Conservation (phyloP, 2,888 invertebrate species). For the Eupithecia inturbata region DNA sequence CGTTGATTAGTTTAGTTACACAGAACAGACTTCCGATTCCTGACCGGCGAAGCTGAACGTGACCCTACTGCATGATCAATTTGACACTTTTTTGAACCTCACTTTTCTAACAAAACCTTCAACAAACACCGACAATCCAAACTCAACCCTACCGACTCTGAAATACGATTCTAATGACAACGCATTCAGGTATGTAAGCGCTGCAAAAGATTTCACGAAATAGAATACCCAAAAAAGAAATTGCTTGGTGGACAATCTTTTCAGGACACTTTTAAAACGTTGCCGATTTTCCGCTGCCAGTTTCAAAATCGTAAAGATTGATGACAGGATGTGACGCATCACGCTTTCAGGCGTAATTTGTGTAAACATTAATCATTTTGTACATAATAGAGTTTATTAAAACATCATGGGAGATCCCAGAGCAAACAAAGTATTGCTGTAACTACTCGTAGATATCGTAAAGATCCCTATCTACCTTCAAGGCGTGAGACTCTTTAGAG, state of each 20-base stretch:
- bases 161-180: conserved; percentile 15
- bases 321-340: conserved; percentile 39
- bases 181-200: neutral
- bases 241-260: conserved; percentile 45
- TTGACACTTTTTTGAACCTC: conserved; percentile 65
- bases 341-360: conserved; percentile 46
- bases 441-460: conserved; percentile 62
- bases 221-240: conserved; percentile 43
- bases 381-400: conserved; percentile 60
- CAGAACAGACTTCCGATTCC: conserved; percentile 70
- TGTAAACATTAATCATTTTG: conserved; percentile 64
- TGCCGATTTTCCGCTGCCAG: conserved; percentile 30
- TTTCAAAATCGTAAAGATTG: conserved; percentile 37
- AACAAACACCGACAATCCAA: conserved; percentile 24
- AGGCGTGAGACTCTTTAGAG: conserved; percentile 72
- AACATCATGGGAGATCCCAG: conserved; percentile 44
- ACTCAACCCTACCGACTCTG: conserved; percentile 20
- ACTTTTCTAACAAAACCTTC: conserved; percentile 40
- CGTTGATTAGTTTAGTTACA: conserved; percentile 80
- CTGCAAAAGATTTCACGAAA: conserved; percentile 31
- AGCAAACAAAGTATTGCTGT: conserved; percentile 61
- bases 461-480: conserved; percentile 67
- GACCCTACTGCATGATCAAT: conserved; percentile 67
- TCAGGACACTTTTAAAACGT: conserved; percentile 39
- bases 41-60: conserved; percentile 62